These are phyloP conservation scores for Bovichtus variegatus DNA, from an alignment of 2,797 vertebrate species.

Conservation along the genomic window DNA sequence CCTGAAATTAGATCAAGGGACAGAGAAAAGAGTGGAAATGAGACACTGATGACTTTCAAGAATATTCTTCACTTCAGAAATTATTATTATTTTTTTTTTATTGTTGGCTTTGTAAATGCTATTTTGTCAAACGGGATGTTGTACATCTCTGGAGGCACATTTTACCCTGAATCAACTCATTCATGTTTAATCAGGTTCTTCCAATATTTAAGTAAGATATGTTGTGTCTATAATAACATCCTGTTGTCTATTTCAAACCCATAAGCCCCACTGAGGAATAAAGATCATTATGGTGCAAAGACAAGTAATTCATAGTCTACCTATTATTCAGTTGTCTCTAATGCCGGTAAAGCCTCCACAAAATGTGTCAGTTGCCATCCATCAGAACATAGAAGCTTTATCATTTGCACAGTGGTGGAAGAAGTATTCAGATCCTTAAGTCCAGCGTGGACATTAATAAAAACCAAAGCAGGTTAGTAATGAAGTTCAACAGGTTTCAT, in stretches of 20 bases:
- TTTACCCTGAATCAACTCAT: not conserved
- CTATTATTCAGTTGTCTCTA: not conserved
- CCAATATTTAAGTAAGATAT: not conserved
- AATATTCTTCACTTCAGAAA: conserved; percentile 7
- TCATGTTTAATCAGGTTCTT: not conserved
- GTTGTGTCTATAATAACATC: not conserved
- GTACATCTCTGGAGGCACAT: not conserved
- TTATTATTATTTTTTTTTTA: no score
- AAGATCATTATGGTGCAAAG: not conserved
- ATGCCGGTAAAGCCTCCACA: not conserved
- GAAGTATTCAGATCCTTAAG: no score
- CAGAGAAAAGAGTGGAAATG: conserved; percentile 4
- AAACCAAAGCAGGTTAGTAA: conserved; percentile 80
- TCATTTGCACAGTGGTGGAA: not conserved
- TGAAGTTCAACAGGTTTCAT: conserved; percentile 28
- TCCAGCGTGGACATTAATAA: conserved; percentile 73
- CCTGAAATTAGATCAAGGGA: conserved; percentile 64
- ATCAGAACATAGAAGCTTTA: not conserved
- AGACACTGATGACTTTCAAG: not conserved
- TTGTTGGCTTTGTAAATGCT: not conserved
- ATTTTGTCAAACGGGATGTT: not conserved
- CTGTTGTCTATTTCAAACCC: not conserved
- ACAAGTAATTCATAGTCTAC: not conserved
- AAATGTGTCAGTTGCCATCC: not conserved
- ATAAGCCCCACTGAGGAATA: not conserved